phyloP scores from a whole-genome alignment of 2,113 vertebrate species.

The Nannospalax galili region DNA sequence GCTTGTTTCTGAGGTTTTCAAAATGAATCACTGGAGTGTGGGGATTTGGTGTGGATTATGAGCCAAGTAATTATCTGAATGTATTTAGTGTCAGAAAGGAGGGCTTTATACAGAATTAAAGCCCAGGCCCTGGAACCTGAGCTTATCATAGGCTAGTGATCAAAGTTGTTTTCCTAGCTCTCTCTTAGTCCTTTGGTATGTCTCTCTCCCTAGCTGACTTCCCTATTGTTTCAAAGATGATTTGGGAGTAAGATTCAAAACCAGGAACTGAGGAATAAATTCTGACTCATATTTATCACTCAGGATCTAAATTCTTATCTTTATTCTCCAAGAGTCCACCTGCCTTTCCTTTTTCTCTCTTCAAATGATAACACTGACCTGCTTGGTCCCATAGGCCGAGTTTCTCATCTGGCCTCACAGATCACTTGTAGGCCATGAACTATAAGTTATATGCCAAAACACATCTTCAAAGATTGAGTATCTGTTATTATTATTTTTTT shows the following conservation, averaged over 20 bases:
- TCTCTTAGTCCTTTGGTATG: neutral
- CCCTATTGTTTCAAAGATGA: conserved; percentile 4
- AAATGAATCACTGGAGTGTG: conserved; percentile 49
- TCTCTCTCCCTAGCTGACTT: neutral
- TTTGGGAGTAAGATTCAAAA: neutral
- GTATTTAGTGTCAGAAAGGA: conserved; percentile 2
- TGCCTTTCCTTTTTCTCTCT: neutral
- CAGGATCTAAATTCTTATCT: neutral
- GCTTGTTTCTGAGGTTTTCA: conserved; percentile 56
- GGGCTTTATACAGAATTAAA: neutral
- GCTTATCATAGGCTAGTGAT: neutral
- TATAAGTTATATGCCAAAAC: neutral
- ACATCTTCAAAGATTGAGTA: neutral
- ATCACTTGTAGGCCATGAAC: neutral
- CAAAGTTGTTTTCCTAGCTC: neutral
- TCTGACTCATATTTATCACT: neutral
- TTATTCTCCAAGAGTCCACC: neutral
- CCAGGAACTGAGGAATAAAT: neutral
- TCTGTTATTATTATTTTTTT: neutral
- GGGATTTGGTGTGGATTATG: conserved; percentile 41
- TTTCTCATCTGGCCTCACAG: neutral
- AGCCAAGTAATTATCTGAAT: conserved; percentile 39
- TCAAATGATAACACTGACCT: neutral
- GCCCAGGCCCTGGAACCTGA: neutral
- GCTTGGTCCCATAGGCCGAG: neutral